Evolutionary conservation across 1,140 invertebrate species (phyloP), one percentile per base, ranked within the genome.

Genomic region (Leptinotarsa lineolata): DNA sequence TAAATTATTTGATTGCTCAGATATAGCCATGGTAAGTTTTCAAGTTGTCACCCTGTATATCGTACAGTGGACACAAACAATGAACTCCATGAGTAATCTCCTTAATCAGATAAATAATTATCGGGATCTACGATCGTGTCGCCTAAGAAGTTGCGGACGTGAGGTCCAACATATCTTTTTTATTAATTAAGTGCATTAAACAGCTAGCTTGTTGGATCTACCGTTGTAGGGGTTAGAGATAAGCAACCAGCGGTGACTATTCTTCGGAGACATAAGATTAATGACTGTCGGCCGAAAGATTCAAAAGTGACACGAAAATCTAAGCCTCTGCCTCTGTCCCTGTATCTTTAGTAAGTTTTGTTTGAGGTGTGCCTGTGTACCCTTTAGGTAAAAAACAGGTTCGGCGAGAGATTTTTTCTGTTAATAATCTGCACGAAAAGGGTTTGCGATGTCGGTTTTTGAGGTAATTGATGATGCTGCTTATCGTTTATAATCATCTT

Each of bases 251-350:
- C 74, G 76, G 69, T 73, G 76, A 72, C 64, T 77, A 75, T 76
- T 78, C 73, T 72, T 71, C 75, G 64, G 73, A 68, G 74, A 79
- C 76, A 58, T 58, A 81, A 81, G 81, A 82, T 82, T 82, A 81
- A 82, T 82, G 81, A 81, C 81, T 72, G 72, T 72, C 77, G 76
- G 76, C 72, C 77, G 69, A 70, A 78, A 80, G 74, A 78, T 79
- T 81, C 78, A 78, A 79, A 82, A 81, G 80, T 81, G 81, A 82
- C 81, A 82, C 74, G 80, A 78, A 82, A 82, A 81, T 82, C 81
- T 82, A 76, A 77, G 77, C 73, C 77, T 75, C 76, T 74, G 77
- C 73, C 75, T 78, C 60, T 24, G 69, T 18, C n/a, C 70, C 76
- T 77, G 77, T 77, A 81, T 79, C 77, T 77, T 77, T 76, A 75